phyloP scores from a whole-genome alignment of 2,888 invertebrate genomes.

The Dicyrtomina minuta region DNA sequence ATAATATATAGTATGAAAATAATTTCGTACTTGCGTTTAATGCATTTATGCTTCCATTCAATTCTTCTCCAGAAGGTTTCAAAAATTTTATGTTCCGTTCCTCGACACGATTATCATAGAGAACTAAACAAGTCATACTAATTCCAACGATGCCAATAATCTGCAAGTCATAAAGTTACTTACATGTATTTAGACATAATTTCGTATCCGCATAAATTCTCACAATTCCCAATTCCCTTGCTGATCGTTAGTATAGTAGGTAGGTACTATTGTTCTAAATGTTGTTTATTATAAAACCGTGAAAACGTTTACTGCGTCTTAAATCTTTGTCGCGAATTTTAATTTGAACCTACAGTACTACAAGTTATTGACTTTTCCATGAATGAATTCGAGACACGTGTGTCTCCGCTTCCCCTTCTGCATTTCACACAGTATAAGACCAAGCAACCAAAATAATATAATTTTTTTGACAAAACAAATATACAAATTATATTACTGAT shows the following conservation, averaged over 20 bases:
- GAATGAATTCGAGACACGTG: no score
- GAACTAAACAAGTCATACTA: conserved; percentile 28
- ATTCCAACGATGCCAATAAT: conserved; percentile 24
- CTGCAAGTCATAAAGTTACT: conserved; percentile 16
- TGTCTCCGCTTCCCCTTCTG: no score
- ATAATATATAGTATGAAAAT: background rate
- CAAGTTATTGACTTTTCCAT: no score
- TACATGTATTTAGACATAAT: no score
- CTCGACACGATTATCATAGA: conserved; percentile 26
- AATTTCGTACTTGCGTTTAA: conserved; percentile 20
- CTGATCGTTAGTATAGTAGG: no score
- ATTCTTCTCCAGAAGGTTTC: conserved; percentile 19
- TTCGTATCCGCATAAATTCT: background rate
- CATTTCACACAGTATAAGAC: no score
- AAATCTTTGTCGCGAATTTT: no score
- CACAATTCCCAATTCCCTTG: background rate
- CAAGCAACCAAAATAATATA: no score
- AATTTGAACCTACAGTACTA: no score
- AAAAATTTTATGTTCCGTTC: conserved; percentile 30
- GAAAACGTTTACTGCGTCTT: no score
- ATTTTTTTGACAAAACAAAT: no score
- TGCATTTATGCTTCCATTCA: conserved; percentile 19
- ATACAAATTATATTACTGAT: background rate
- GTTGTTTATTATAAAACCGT: no score
- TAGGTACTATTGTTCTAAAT: background rate